These are phyloP conservation scores for Sylvilagus floridanus DNA, from an alignment of 2,797 vertebrate species.

Conservation along the genomic window DNA sequence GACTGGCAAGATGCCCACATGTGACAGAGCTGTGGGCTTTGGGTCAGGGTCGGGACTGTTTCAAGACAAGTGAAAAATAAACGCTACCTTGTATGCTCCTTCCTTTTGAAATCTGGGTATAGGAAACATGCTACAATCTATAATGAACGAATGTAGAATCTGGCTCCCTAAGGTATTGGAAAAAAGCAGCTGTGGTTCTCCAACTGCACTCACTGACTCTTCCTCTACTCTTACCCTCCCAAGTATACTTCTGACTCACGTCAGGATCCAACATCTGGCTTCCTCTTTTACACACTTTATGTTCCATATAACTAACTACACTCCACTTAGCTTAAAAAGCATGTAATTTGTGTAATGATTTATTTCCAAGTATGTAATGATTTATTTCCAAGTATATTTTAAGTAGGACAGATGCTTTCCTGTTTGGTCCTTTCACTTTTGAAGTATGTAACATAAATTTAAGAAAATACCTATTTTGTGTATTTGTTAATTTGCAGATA, in stretches of 20 bases:
- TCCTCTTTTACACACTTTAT: conserved; percentile 87
- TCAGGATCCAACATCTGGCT: conserved; percentile 89
- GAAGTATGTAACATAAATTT: conserved; percentile 95
- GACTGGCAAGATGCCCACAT: conserved; percentile 90
- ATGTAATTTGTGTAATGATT: conserved; percentile 92
- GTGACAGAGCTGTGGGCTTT: conserved; percentile 90
- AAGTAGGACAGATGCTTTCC: conserved; percentile 93
- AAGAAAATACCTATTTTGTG: conserved; percentile 92
- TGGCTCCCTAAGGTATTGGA: conserved; percentile 91
- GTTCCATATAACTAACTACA: conserved; percentile 88
- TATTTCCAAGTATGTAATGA: conserved; percentile 90
- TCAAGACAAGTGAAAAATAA: conserved; percentile 89
- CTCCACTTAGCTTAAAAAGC: conserved; percentile 92
- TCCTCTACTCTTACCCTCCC: conserved; percentile 88
- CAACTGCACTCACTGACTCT: conserved; percentile 89
- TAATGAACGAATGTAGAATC: conserved; percentile 91
- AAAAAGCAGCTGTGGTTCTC: conserved; percentile 88
- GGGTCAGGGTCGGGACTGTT: conserved; percentile 86
- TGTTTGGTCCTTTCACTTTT: conserved; percentile 91
- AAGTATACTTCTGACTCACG: conserved; percentile 89
- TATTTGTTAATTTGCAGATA: conserved; percentile 93
- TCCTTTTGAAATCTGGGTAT: conserved; percentile 90
- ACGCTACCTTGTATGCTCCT: conserved; percentile 86
- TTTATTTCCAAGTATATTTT: conserved; percentile 91
- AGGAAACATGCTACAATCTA: conserved; percentile 87